Evolutionary conservation across 2,888 invertebrate species (phyloP).

Genomic region (Brenthis ino): DNA sequence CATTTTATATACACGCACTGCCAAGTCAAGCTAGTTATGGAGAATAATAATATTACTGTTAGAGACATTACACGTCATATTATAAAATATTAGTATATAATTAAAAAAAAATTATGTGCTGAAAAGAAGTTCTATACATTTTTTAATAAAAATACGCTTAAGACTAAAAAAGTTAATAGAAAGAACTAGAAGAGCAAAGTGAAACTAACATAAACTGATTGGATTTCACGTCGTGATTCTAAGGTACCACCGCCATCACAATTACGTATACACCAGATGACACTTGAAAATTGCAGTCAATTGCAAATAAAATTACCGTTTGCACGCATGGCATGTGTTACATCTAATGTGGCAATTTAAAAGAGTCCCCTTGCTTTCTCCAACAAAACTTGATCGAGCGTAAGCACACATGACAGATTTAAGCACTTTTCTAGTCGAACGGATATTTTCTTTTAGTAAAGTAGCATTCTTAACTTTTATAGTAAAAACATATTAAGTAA

Average conservation of each 20-base stretch:
- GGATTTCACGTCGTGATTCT: constrained; percentile 27
- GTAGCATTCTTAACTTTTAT: constrained; percentile 28
- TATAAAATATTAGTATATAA: background rate
- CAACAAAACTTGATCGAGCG: constrained; percentile 23
- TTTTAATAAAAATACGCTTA: too few relatives aligned
- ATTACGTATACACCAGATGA: constrained; percentile 34
- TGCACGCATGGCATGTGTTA: constrained; percentile 38
- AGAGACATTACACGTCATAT: background rate
- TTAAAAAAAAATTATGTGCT: too few relatives aligned
- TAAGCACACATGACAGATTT: constrained; percentile 28
- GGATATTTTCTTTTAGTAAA: constrained; percentile 38
- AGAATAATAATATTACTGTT: constrained; percentile 9
- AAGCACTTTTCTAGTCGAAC: constrained; percentile 39
- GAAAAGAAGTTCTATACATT: too few relatives aligned
- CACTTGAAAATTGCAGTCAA: constrained; percentile 35
- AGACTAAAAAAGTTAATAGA: background rate
- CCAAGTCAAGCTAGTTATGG: constrained; percentile 1
- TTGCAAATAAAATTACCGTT: constrained; percentile 41
- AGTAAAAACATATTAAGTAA: constrained; percentile 25
- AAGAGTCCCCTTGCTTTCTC: constrained; percentile 34
- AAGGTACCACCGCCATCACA: constrained; percentile 7
- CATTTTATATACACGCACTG: constrained; percentile 21
- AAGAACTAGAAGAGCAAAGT: constrained; percentile 12
- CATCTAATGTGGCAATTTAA: constrained; percentile 34
- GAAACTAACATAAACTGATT: constrained; percentile 30